Evolutionary conservation across 2,113 vertebrate genomes (phyloP).

Genomic region (Rhadina sibilatrix): DNA sequence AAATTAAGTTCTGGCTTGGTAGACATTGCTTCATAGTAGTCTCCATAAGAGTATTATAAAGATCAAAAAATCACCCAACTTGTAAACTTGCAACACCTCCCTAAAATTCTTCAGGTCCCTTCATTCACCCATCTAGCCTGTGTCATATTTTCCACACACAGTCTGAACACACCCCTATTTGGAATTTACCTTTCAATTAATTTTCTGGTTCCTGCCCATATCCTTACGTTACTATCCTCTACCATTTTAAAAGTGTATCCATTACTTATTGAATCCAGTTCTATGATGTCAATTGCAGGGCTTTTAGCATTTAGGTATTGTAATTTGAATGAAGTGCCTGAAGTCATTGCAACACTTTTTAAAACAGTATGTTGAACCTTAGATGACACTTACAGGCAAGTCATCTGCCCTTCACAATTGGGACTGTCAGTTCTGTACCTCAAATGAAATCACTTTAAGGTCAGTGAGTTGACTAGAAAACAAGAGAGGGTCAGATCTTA

Average conservation of each 20-base stretch:
- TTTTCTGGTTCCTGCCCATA: constrained; percentile 58
- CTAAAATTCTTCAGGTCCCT: background rate
- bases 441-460: constrained; percentile 5
- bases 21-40: background rate
- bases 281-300: constrained; percentile 36
- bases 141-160: background rate
- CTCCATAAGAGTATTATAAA: background rate
- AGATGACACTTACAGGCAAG: constrained; percentile 10
- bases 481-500: background rate
- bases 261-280: constrained; percentile 54
- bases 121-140: background rate
- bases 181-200: constrained; percentile 38
- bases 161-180: background rate
- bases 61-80: background rate
- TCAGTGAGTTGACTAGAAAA: background rate
- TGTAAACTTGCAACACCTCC: background rate
- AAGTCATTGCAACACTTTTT: background rate
- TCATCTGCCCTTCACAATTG: background rate
- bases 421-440: background rate
- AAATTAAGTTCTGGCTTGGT: background rate
- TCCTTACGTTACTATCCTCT: constrained; percentile 30
- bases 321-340: constrained; percentile 51
- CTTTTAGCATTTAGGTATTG: constrained; percentile 31
- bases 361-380: constrained; percentile 23
- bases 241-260: constrained; percentile 57